Conservation (phyloP, 2,113 vertebrate species). For the Sander lucioperca region DNA sequence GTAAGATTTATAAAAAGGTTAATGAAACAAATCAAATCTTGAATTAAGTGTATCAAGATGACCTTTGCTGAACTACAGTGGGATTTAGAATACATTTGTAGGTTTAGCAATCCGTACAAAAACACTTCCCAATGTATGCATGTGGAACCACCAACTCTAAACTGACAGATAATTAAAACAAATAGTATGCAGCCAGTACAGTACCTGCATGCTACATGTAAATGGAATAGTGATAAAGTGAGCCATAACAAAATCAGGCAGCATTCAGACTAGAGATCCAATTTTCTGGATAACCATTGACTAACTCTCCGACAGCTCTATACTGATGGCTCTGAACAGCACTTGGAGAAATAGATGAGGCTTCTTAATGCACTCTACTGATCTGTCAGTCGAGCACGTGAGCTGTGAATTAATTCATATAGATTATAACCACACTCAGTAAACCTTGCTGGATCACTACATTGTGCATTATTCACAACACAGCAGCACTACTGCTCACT, state of each 20-base stretch:
- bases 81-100: conserved; percentile 21
- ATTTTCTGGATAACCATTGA: neutral
- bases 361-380: neutral
- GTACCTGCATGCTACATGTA: neutral
- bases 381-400: neutral
- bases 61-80: conserved; percentile 32
- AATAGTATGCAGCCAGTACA: neutral
- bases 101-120: conserved; percentile 22
- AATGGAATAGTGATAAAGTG: neutral
- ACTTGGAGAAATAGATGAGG: neutral
- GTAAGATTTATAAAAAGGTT: conserved; percentile 31
- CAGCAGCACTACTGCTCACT: conserved; percentile 18
- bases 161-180: neutral
- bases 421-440: conserved; percentile 21
- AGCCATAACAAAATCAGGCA: neutral
- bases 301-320: neutral
- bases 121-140: neutral
- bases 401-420: conserved; percentile 27
- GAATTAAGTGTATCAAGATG: conserved; percentile 33
- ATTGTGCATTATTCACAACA: conserved; percentile 67
- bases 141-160: neutral
- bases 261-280: neutral
- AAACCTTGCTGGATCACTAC: conserved; percentile 23
- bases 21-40: conserved; percentile 40
- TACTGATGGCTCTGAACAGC: neutral